Percentiles rank a stretch among this genome's conserved stretches.
Conservation (phyloP, 2,888 invertebrate genomes). For the Seira musarum region DNA sequence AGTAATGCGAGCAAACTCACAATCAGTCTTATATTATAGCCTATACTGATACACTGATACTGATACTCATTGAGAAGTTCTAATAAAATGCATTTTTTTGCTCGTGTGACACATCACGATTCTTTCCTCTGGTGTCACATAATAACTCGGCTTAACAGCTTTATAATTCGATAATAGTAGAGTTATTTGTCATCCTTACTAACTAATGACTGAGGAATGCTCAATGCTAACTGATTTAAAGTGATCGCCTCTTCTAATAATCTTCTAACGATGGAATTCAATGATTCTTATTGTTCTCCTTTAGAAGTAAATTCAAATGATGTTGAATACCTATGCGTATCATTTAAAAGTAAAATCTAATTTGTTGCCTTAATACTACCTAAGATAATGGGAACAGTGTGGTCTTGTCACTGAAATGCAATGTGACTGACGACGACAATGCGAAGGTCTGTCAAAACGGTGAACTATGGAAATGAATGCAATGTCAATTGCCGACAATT, state of each 20-base stretch:
- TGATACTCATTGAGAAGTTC: too few relatives aligned
- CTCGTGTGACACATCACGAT: background rate
- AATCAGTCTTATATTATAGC: too few relatives aligned
- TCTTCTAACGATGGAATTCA: background rate
- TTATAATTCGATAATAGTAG: background rate
- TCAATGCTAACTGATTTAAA: background rate
- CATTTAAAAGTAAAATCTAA: constrained; percentile 1
- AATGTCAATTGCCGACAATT: constrained; percentile 1
- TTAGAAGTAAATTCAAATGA: background rate
- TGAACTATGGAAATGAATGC: background rate
- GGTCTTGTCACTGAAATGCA: background rate
- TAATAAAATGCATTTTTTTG: background rate
- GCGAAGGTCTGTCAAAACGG: background rate
- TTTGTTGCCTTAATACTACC: background rate
- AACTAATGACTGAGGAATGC: constrained; percentile 1
- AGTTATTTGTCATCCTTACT: background rate
- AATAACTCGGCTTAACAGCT: constrained; percentile 1
- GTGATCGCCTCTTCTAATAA: background rate
- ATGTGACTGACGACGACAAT: background rate
- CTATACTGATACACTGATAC: too few relatives aligned
- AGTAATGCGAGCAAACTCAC: too few relatives aligned
- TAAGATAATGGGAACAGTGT: background rate
- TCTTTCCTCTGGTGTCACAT: background rate
- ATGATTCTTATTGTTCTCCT: background rate
- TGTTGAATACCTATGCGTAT: background rate